These are phyloP conservation scores for Ophion ellenae DNA, from an alignment of 2,888 invertebrate genomes.

Conservation along the genomic window DNA sequence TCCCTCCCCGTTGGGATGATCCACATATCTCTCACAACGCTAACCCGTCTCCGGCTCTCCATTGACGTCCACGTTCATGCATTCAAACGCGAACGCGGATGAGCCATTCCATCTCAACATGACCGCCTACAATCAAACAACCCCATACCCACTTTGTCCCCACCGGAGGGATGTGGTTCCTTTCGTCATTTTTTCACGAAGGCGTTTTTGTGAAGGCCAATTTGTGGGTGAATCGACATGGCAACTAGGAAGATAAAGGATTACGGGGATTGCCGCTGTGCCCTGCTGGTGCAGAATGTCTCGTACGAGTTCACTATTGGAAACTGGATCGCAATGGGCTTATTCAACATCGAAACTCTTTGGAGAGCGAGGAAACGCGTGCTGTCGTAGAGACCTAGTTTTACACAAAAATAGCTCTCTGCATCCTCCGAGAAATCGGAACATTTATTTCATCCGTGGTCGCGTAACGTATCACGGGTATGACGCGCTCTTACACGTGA, in stretches of 20 bases:
- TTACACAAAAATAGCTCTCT: constrained; percentile 26
- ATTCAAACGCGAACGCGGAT: background rate
- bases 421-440: constrained; percentile 34
- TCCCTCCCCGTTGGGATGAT: constrained; percentile 44
- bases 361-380: constrained; percentile 6
- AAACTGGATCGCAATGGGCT: constrained; percentile 48
- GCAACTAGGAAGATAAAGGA: background rate
- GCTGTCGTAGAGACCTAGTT: constrained; percentile 44
- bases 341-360: constrained; percentile 30
- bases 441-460: constrained; percentile 35
- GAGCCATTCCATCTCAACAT: background rate
- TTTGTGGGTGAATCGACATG: background rate
- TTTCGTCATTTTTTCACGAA: background rate
- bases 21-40: constrained; percentile 53
- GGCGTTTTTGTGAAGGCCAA: background rate
- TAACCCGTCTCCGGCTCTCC: constrained; percentile 35
- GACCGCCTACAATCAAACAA: background rate
- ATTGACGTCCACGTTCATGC: constrained; percentile 10
- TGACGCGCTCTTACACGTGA: background rate
- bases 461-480: background rate
- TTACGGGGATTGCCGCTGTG: background rate
- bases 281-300: background rate
- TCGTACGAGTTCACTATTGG: constrained; percentile 42
- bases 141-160: background rate
- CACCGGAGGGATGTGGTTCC: background rate